Conservation (phyloP, 2,113 vertebrate species). For the Strigops habroptila region DNA sequence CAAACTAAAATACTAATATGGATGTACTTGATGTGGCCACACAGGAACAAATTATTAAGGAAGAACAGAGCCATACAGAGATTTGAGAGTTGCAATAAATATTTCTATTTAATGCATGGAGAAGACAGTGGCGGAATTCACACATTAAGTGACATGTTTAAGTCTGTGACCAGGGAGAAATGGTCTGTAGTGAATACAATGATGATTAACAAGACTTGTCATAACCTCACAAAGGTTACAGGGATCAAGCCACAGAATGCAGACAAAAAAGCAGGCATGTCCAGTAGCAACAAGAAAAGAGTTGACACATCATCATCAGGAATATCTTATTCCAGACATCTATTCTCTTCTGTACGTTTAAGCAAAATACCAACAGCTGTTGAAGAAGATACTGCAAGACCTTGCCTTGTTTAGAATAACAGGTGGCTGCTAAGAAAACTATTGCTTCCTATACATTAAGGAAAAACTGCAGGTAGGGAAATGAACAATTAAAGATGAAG, state of each 20-base stretch:
- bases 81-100: not conserved
- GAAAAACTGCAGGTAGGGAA: not conserved
- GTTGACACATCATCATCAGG: not conserved
- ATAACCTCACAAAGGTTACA: not conserved
- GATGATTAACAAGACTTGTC: not conserved
- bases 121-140: not conserved
- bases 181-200: not conserved
- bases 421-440: not conserved
- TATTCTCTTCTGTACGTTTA: not conserved
- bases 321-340: not conserved
- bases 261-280: not conserved
- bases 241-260: not conserved
- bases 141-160: not conserved
- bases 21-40: not conserved
- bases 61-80: not conserved
- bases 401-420: not conserved
- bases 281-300: not conserved
- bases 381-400: not conserved
- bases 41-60: not conserved
- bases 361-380: not conserved
- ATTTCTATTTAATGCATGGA: not conserved
- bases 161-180: not conserved
- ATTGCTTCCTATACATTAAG: not conserved
- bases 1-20: not conserved
- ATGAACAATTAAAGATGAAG: not conserved